A percentile compares a stretch with the other conserved stretches of the same genome.
These are phyloP conservation scores for Cephus pygmeus DNA, from an alignment of 2,888 invertebrate genomes.

Conservation along the genomic window DNA sequence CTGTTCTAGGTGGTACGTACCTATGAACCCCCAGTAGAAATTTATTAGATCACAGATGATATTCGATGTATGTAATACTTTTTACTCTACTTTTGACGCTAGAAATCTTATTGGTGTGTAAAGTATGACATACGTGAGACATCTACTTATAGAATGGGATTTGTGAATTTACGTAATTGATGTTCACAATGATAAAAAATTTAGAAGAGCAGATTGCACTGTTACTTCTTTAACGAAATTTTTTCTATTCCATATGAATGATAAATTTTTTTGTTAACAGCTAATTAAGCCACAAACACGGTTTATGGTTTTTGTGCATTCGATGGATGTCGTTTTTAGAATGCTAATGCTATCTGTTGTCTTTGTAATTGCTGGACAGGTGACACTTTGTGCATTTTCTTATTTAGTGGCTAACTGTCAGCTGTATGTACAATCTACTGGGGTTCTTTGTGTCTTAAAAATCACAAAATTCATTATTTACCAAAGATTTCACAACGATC, in stretches of 20 bases:
- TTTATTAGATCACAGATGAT: constrained; percentile 10
- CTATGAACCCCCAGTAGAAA: constrained; percentile 42
- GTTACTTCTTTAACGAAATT: neutral
- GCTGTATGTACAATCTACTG: neutral
- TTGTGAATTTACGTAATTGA: neutral
- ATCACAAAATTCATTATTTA: neutral
- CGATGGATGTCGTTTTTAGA: neutral
- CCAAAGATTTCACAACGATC: neutral
- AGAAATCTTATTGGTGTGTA: neutral
- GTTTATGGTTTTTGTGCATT: neutral
- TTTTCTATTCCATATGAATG: neutral
- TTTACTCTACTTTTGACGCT: neutral
- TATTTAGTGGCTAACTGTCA: neutral
- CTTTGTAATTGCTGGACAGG: neutral
- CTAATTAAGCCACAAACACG: neutral
- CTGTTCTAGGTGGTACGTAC: constrained; percentile 60
- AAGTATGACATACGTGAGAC: neutral
- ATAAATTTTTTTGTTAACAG: neutral
- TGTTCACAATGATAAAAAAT: neutral
- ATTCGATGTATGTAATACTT: neutral
- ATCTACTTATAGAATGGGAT: neutral
- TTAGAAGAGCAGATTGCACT: neutral
- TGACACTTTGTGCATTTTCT: neutral
- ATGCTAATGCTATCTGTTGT: neutral
- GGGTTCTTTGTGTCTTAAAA: neutral